Evolutionary conservation across 2,797 vertebrate genomes (phyloP).

Genomic region (Poeciliopsis gracilis): DNA sequence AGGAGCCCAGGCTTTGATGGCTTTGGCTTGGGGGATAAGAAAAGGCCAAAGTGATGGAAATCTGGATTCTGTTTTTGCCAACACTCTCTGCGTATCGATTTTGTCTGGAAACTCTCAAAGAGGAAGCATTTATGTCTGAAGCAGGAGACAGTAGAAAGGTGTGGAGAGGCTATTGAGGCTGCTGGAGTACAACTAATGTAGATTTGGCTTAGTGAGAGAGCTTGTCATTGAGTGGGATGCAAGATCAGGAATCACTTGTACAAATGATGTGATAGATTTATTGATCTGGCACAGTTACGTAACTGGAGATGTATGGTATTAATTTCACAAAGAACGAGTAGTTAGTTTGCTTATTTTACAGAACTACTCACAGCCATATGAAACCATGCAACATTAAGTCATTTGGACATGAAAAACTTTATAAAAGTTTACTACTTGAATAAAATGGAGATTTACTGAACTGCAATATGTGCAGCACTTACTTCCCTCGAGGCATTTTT

Average conservation of each 20-base stretch:
- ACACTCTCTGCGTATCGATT: conserved; percentile 77
- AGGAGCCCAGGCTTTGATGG: conserved; percentile 67
- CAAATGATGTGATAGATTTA: conserved; percentile 42
- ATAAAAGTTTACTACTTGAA: background rate
- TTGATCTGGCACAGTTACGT: conserved; percentile 43
- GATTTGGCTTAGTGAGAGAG: conserved; percentile 57
- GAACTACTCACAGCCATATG: background rate
- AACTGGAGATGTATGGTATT: background rate
- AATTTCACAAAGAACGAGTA: conserved; percentile 11
- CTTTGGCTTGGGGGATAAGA: conserved; percentile 65
- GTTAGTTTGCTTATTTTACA: background rate
- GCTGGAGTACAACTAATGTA: conserved; percentile 63
- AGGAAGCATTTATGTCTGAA: conserved; percentile 72
- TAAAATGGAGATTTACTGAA: background rate
- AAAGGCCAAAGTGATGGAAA: conserved; percentile 76
- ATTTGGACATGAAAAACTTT: background rate
- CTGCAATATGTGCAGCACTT: background rate
- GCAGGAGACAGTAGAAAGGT: conserved; percentile 56
- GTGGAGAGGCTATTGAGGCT: conserved; percentile 58
- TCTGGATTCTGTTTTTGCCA: conserved; percentile 71
- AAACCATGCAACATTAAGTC: background rate
- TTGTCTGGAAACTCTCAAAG: conserved; percentile 79
- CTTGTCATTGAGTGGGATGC: conserved; percentile 36
- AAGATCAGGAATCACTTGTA: conserved; percentile 52
- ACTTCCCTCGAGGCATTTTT: background rate